phyloP scores from a whole-genome alignment of 2,888 invertebrate genomes.

The Aproaerema taeniolella region DNA sequence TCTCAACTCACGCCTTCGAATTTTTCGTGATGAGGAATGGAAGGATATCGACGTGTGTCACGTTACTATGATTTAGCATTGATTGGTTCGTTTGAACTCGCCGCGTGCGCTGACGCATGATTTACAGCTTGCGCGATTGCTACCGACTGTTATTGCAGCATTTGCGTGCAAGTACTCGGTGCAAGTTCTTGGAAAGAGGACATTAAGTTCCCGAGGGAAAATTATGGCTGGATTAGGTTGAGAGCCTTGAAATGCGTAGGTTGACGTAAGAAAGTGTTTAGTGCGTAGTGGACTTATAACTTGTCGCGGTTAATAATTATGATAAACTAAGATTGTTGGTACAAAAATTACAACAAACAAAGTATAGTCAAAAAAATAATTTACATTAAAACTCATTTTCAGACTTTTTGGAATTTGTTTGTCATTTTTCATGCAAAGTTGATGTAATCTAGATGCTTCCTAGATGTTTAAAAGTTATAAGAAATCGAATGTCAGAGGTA shows the following conservation, averaged over 20 bases:
- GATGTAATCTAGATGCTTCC: too few relatives aligned
- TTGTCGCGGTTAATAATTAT: too few relatives aligned
- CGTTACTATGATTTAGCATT: constrained; percentile 61
- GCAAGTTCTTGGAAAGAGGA: constrained; percentile 12
- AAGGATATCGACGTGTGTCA: not conserved
- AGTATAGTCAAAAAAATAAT: too few relatives aligned
- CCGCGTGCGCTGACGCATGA: constrained; percentile 40
- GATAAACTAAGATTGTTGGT: too few relatives aligned
- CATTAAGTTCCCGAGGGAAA: constrained; percentile 36
- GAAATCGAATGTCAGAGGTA: too few relatives aligned
- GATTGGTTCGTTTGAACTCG: constrained; percentile 58
- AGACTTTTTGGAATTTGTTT: too few relatives aligned
- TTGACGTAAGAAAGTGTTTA: constrained; percentile 23
- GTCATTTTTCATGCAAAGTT: too few relatives aligned
- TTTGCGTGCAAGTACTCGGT: too few relatives aligned
- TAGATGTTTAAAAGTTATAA: too few relatives aligned
- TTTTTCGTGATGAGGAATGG: constrained; percentile 43
- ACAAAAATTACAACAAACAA: too few relatives aligned
- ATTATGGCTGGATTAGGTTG: constrained; percentile 43
- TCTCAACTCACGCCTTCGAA: constrained; percentile 39
- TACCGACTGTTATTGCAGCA: constrained; percentile 44
- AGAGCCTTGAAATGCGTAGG: constrained; percentile 23
- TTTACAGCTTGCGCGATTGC: constrained; percentile 58
- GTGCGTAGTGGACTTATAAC: not conserved
- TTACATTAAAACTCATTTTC: too few relatives aligned